Percentiles rank a stretch among this genome's conserved stretches.
Conservation (phyloP, 64 coral and sea anemone species). For the Orbicella faveolata region DNA sequence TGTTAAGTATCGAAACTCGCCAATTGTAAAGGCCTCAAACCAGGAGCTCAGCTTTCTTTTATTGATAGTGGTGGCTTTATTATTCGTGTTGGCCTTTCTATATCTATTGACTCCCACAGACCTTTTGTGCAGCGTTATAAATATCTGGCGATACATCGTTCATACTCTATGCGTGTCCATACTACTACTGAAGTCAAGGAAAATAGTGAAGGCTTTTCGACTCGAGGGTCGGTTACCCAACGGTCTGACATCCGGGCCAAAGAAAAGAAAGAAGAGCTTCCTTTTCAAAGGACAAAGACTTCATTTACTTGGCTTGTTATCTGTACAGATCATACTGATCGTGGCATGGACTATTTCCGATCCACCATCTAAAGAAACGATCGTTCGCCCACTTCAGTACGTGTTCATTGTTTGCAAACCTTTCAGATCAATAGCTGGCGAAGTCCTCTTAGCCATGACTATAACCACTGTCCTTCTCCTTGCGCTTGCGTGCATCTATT, state of each 20-base stretch:
- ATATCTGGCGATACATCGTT: slow-evolving; percentile 27
- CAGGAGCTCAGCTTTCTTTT: slow-evolving; percentile 51
- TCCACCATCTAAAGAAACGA: slow-evolving; percentile 22
- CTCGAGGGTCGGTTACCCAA: not conserved
- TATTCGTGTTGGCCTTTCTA: slow-evolving; percentile 29
- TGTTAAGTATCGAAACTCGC: slow-evolving; percentile 29
- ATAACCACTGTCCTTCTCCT: slow-evolving; percentile 16
- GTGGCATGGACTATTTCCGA: slow-evolving; percentile 41
- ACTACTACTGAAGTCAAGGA: slow-evolving; percentile 47
- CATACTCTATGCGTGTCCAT: slow-evolving; percentile 51
- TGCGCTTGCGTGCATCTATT: slow-evolving; percentile 47
- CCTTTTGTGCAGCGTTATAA: slow-evolving; percentile 17
- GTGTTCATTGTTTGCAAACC: slow-evolving; percentile 45
- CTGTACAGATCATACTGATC: slow-evolving; percentile 1
- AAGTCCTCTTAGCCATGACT: not conserved
- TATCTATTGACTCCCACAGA: slow-evolving; percentile 31
- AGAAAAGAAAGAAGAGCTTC: not conserved
- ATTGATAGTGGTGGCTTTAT: slow-evolving; percentile 14
- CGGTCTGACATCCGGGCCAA: not conserved
- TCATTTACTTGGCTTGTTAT: not conserved
- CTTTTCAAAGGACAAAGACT: slow-evolving; percentile 13
- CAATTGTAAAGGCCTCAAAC: slow-evolving; percentile 58
- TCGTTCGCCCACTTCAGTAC: slow-evolving; percentile 9
- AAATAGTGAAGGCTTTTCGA: slow-evolving; percentile 55
- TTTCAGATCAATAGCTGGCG: not conserved